These are phyloP conservation scores for Orthonyx spaldingii DNA, from an alignment of 2,113 vertebrate species.

Conservation along the genomic window DNA sequence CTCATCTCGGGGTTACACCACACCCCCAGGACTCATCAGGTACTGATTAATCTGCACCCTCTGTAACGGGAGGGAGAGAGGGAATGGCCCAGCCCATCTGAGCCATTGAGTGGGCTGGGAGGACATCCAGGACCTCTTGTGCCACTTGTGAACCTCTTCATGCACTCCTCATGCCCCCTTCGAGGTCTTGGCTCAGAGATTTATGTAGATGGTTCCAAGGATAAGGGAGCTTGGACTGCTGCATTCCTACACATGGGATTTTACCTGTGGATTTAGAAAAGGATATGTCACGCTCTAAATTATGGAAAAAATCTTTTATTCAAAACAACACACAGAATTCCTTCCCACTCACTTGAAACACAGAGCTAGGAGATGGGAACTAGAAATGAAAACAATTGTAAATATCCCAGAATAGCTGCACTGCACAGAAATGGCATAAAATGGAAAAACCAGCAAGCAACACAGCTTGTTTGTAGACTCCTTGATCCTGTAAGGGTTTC, in stretches of 20 bases:
- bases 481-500: neutral
- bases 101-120: neutral
- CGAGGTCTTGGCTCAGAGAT: neutral
- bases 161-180: neutral
- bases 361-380: neutral
- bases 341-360: neutral
- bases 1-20: neutral
- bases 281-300: fast-evolving
- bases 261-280: neutral
- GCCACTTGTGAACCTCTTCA: neutral
- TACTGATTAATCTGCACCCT: neutral
- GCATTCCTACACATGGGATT: neutral
- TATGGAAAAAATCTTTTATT: neutral
- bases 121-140: neutral
- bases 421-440: neutral
- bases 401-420: neutral
- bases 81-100: neutral
- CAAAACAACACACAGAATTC: neutral
- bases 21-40: neutral
- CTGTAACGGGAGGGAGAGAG: neutral
- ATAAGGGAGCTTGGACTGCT: neutral
- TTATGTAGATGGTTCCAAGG: neutral
- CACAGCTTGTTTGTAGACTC: neutral
- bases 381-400: neutral
- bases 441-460: neutral